phyloP scores from a whole-genome alignment of 2,888 invertebrate genomes.

The Syritta pipiens region DNA sequence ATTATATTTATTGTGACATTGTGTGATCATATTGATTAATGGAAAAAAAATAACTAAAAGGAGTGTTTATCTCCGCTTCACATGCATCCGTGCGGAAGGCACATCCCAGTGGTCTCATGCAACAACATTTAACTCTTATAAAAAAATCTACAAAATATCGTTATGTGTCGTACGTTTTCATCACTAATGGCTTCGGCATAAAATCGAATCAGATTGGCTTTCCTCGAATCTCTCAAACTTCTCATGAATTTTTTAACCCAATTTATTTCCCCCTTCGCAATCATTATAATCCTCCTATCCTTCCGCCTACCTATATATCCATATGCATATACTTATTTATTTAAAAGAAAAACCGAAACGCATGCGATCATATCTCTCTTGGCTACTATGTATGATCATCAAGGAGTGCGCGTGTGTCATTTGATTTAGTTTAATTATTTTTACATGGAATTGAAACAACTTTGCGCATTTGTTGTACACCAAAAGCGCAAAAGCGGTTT shows the following conservation, averaged over 20 bases:
- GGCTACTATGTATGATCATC: slow-evolving; percentile 26
- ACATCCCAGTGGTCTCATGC: slow-evolving; percentile 1
- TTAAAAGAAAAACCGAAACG: slow-evolving; percentile 40
- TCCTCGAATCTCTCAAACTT: slow-evolving; percentile 51
- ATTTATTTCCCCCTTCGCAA: slow-evolving; percentile 1
- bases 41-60: background rate
- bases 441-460: slow-evolving; percentile 39
- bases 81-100: slow-evolving; percentile 14
- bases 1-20: slow-evolving; percentile 44
- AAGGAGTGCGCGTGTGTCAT: slow-evolving; percentile 50
- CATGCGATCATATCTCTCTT: slow-evolving; percentile 46
- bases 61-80: background rate
- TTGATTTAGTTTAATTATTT: slow-evolving; percentile 32
- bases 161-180: slow-evolving; percentile 74
- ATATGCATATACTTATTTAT: slow-evolving; percentile 14
- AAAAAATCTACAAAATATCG: slow-evolving; percentile 7
- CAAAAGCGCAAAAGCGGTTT: slow-evolving; percentile 34
- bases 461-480: slow-evolving; percentile 21
- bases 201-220: slow-evolving; percentile 67
- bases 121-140: slow-evolving; percentile 15
- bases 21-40: slow-evolving; percentile 31
- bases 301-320: background rate
- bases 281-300: slow-evolving; percentile 15
- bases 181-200: slow-evolving; percentile 78
- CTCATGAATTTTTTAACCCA: slow-evolving; percentile 21